These are phyloP conservation scores for Malachius bipustulatus DNA, from an alignment of 2,888 invertebrate species.

Conservation along the genomic window DNA sequence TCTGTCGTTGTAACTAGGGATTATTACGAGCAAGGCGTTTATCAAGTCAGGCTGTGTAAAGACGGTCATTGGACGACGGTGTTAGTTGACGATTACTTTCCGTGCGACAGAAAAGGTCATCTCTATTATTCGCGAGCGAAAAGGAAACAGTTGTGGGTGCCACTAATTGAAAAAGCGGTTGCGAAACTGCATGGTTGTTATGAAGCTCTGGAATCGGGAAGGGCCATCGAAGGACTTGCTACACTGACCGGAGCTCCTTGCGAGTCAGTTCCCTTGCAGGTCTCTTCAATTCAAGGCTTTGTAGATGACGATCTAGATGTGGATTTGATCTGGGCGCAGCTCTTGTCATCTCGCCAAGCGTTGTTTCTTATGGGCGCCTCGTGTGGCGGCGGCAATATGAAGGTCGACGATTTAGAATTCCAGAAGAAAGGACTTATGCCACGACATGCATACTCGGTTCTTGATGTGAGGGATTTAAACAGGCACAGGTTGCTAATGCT, in stretches of 20 bases:
- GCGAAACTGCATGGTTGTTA: slow-evolving; percentile 97
- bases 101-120: slow-evolving; percentile 85
- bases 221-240: slow-evolving; percentile 91
- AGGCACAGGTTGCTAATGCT: slow-evolving; percentile 73
- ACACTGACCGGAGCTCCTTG: slow-evolving; percentile 94
- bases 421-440: slow-evolving; percentile 81
- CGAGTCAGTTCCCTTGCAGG: slow-evolving; percentile 87
- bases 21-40: slow-evolving; percentile 70
- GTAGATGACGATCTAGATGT: slow-evolving; percentile 76
- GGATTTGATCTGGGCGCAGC: slow-evolving; percentile 93
- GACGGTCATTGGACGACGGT: slow-evolving; percentile 96
- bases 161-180: slow-evolving; percentile 95
- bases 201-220: slow-evolving; percentile 88
- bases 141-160: slow-evolving; percentile 95
- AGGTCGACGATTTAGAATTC: slow-evolving; percentile 84
- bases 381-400: slow-evolving; percentile 83
- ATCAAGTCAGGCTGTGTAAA: slow-evolving; percentile 86
- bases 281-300: slow-evolving; percentile 54
- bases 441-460: slow-evolving; percentile 91
- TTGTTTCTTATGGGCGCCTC: slow-evolving; percentile 97
- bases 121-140: slow-evolving; percentile 93
- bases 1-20: slow-evolving; percentile 78
- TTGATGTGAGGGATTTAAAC: slow-evolving; percentile 76
- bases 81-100: slow-evolving; percentile 89
- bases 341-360: slow-evolving; percentile 78